Evolutionary conservation across 2,888 invertebrate genomes (phyloP).

Genomic region (Phengaris arion): DNA sequence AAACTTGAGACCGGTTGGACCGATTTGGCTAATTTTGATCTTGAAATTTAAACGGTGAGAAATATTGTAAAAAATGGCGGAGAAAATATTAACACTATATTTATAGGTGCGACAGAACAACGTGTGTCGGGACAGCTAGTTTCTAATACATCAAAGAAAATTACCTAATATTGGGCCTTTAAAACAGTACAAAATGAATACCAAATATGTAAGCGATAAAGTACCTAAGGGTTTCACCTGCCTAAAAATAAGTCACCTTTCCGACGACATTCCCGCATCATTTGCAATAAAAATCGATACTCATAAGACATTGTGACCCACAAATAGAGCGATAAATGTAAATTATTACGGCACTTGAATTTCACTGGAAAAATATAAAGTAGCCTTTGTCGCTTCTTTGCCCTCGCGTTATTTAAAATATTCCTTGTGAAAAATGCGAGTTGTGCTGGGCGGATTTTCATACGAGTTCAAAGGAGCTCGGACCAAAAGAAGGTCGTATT

Average conservation of each 20-base stretch:
- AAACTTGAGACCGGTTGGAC: too few relatives aligned
- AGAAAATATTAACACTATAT: too few relatives aligned
- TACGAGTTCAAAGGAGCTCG: slow-evolving; percentile 26
- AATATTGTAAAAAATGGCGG: too few relatives aligned
- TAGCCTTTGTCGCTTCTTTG: slow-evolving; percentile 68
- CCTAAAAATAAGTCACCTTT: slow-evolving; percentile 15
- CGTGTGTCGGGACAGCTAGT: too few relatives aligned
- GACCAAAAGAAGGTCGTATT: slow-evolving; percentile 34
- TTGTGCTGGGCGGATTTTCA: slow-evolving; percentile 30
- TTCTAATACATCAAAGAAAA: too few relatives aligned
- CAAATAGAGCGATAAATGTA: slow-evolving; percentile 34
- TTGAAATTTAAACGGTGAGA: too few relatives aligned
- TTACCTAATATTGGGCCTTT: too few relatives aligned
- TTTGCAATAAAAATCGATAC: slow-evolving; percentile 17
- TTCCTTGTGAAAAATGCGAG: slow-evolving; percentile 54
- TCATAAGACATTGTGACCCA: slow-evolving; percentile 49
- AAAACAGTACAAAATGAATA: background rate
- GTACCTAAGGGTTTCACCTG: background rate
- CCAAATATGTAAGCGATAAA: background rate
- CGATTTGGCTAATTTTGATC: too few relatives aligned
- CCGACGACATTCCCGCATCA: background rate
- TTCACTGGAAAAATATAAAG: slow-evolving; percentile 62
- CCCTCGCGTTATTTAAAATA: slow-evolving; percentile 58
- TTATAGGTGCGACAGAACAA: too few relatives aligned
- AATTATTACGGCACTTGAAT: slow-evolving; percentile 57